A percentile compares a stretch with the other conserved stretches of the same genome.
phyloP scores from a whole-genome alignment of 1,140 invertebrate species.

The Panagrolaimus sp. region DNA sequence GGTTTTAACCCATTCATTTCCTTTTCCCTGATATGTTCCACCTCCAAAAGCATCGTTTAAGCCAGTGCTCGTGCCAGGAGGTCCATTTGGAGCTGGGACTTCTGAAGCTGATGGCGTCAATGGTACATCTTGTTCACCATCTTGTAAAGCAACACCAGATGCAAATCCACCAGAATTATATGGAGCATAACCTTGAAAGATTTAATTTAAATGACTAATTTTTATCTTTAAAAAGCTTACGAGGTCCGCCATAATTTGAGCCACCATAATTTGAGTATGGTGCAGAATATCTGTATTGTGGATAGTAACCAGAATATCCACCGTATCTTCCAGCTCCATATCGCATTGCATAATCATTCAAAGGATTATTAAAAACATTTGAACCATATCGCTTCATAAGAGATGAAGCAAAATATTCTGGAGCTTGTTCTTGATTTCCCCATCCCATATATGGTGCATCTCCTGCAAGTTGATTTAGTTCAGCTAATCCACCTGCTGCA shows the following conservation, averaged over 20 bases:
- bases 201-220: not conserved
- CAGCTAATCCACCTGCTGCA: slow-evolving; percentile 31
- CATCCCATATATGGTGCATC: slow-evolving; percentile 39
- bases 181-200: slow-evolving; percentile 2
- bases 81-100: not conserved
- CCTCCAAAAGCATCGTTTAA: slow-evolving; percentile 19
- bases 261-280: not conserved
- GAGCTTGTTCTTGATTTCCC: slow-evolving; percentile 41
- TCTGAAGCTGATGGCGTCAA: slow-evolving; percentile 3
- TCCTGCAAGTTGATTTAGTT: slow-evolving; percentile 39
- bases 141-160: slow-evolving; percentile 14
- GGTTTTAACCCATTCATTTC: slow-evolving; percentile 31
- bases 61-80: not conserved
- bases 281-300: slow-evolving; percentile 16
- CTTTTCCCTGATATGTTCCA: slow-evolving; percentile 27
- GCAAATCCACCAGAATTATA: slow-evolving; percentile 21
- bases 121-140: not conserved
- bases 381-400: not conserved
- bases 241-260: not conserved
- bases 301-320: slow-evolving; percentile 24
- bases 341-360: slow-evolving; percentile 19
- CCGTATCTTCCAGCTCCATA: slow-evolving; percentile 16
- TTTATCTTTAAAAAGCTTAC: not conserved
- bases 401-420: slow-evolving; percentile 36
- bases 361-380: slow-evolving; percentile 15